A percentile compares a stretch with the other conserved stretches of the same genome.
Evolutionary conservation across 2,113 vertebrate genomes (phyloP).

Genomic region (Miniopterus natalensis): DNA sequence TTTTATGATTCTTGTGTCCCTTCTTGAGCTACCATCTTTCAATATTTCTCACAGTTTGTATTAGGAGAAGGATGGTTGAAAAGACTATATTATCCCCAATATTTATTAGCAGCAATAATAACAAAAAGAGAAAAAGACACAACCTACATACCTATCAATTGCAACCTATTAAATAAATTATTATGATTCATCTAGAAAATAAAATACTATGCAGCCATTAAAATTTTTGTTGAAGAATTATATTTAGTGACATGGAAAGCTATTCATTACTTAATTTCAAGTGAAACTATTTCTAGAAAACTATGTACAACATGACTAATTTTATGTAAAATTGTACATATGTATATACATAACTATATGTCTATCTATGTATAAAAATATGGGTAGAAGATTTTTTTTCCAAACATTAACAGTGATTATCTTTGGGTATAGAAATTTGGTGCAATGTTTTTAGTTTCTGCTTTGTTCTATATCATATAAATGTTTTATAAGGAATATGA

Average conservation of each 20-base stretch:
- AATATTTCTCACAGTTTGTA: not conserved
- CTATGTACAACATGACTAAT: not conserved
- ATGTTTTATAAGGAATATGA: conserved; percentile 64
- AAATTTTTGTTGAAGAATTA: not conserved
- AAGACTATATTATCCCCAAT: not conserved
- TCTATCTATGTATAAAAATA: not conserved
- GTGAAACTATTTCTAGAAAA: conserved; percentile 60
- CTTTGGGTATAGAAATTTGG: conserved; percentile 59
- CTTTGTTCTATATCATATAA: conserved; percentile 58
- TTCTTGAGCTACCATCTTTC: not conserved
- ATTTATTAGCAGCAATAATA: conserved; percentile 12
- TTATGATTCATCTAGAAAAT: conserved; percentile 53
- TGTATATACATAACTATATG: not conserved
- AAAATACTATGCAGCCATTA: conserved; percentile 3
- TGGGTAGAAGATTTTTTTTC: not conserved
- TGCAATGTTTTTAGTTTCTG: conserved; percentile 56
- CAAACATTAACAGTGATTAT: conserved; percentile 40
- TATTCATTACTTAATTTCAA: conserved; percentile 33
- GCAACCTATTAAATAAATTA: conserved; percentile 39
- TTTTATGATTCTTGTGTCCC: not conserved
- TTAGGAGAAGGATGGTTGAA: conserved; percentile 32
- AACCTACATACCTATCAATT: not conserved
- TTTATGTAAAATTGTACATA: conserved; percentile 29
- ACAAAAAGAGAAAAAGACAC: conserved; percentile 11
- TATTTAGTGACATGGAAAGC: conserved; percentile 26